Base-by-base conservation (phyloP, 2,888 invertebrate genomes). In the Acronicta leporina region DNA sequence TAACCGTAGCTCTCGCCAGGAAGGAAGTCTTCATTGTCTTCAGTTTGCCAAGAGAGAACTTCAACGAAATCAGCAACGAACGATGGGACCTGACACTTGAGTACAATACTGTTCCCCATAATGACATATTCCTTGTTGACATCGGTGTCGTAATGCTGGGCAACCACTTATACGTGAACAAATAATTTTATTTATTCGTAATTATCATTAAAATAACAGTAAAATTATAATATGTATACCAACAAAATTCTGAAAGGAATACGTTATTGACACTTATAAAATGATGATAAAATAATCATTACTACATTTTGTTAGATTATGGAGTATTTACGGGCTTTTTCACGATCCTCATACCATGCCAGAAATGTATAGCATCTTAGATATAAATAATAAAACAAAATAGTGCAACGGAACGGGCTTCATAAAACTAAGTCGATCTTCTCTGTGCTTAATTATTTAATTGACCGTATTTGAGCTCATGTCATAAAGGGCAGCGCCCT, bases 41-140 rank as follows among this genome's bases (percentile, higher is more conserved):
- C 96, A 49, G 97, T 97, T 85, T 96, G 97, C 97, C 97, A 97
- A 58, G 97, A 97, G 42, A 97, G 95, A 68, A 98, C 97, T 79
- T 96, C 96, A 70, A 98, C 96, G 90, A 97, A 98, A 92, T 98
- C 98, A 52, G 97, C 97, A 67, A 98, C 97, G 89, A 97, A 98
- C 48, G 97, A 97, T 40, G 98, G 98, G 75, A 97, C 96, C 87
- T 97, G 97, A 94, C 97, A 97, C 88, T 97, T 97, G 75, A 97
- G 92, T 75, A 97, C 96, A 50, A 97, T 97, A 83, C 97, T 96
- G 91, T 97, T 97, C 62, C 97, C 97, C 83, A 96, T 95, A 75
- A 97, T 97, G 16, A 96, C 97, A 89, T 97, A 97, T 84, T 97
- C 97, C 95, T 97, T 97, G 94, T 97, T 97, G 65, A 97, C 97